Conservation (phyloP, 2,113 vertebrate genomes). For the Grallaria varia region DNA sequence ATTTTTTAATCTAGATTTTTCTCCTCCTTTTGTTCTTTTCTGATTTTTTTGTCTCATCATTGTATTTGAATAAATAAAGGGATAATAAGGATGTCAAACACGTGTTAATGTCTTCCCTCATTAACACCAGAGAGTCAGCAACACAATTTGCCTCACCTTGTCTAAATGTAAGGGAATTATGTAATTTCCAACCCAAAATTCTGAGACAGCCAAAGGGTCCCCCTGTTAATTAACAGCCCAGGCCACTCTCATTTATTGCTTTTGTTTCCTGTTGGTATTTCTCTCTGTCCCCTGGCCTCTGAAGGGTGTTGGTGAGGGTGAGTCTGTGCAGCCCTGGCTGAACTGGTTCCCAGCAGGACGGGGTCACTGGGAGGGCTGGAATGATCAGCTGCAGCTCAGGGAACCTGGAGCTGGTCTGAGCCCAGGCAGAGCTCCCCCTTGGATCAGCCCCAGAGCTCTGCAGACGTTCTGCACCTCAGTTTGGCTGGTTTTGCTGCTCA, state of each 20-base stretch:
- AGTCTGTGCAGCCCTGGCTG: not conserved
- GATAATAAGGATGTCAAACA: not conserved
- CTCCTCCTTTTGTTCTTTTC: not conserved
- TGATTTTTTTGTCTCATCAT: not conserved
- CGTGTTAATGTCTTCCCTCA: not conserved
- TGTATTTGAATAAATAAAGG: not conserved
- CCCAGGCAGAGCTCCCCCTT: not conserved
- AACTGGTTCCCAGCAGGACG: not conserved
- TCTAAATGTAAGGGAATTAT: not conserved
- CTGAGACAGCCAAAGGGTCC: not conserved
- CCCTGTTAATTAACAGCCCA: not conserved
- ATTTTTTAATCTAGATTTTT: not conserved
- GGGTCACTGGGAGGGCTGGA: not conserved
- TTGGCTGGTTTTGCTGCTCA: not conserved
- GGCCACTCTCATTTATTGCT: not conserved
- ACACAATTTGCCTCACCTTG: not conserved
- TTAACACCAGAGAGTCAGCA: not conserved
- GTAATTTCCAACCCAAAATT: not conserved
- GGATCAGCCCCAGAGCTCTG: not conserved
- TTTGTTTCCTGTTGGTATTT: not conserved
- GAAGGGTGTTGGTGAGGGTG: not conserved
- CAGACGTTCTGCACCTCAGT: not conserved
- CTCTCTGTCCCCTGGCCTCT: not conserved
- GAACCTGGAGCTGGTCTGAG: fast-evolving
- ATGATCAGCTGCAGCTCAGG: not conserved